phyloP scores from a whole-genome alignment of 1,140 invertebrate genomes.

The Venustaconcha ellipsiformis region DNA sequence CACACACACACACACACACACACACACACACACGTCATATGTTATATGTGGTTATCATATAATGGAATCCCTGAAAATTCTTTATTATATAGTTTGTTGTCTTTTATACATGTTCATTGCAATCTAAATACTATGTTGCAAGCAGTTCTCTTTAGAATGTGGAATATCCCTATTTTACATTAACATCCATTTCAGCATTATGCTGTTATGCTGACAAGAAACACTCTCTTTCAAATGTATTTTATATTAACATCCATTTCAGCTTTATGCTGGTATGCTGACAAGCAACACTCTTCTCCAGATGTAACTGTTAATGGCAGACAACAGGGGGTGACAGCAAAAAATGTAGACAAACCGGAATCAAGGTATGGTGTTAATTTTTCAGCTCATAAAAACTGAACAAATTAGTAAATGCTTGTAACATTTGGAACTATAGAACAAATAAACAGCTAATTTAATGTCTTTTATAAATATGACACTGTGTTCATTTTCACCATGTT shows the following conservation, averaged over 20 bases:
- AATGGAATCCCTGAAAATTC: background rate
- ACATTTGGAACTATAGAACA: no score
- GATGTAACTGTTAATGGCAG: conserved; percentile 85
- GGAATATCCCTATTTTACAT: conserved; percentile 18
- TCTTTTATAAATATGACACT: no score
- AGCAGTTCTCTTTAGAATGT: background rate
- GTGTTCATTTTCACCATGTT: no score
- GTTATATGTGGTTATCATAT: background rate
- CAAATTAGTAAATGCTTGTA: no score
- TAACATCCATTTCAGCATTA: conserved; percentile 7
- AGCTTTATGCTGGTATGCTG: conserved; percentile 16
- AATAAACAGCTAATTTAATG: no score
- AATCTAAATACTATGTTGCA: no score
- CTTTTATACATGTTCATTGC: no score
- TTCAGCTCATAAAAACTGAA: no score
- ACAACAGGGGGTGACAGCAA: conserved; percentile 85
- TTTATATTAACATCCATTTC: conserved; percentile 8
- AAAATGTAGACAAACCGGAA: conserved; percentile 72
- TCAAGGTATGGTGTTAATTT: conserved; percentile 35
- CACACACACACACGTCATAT: no score
- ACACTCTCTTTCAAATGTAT: background rate
- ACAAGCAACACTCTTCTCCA: conserved; percentile 40
- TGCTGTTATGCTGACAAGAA: conserved; percentile 7
- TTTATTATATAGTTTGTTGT: background rate
- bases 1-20: no score